A percentile compares a stretch with the other conserved stretches of the same genome.
Conservation (phyloP, 2,797 vertebrate genomes). For the Periparus ater region DNA sequence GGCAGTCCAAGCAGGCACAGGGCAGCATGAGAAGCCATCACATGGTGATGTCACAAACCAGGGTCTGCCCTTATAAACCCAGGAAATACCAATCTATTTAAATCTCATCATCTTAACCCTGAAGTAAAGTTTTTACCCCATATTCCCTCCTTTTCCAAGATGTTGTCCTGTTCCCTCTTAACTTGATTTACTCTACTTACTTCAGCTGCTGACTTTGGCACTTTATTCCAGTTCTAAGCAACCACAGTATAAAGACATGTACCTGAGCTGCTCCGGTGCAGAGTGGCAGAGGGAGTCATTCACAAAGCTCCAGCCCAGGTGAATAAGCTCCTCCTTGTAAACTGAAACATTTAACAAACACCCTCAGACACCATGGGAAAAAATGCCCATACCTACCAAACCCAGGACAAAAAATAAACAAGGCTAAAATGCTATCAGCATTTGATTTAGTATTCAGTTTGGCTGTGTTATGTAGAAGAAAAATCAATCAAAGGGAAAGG, state of each 20-base stretch:
- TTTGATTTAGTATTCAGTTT: slow-evolving; percentile 56
- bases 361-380: background rate
- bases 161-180: slow-evolving; percentile 73
- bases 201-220: slow-evolving; percentile 79
- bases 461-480: slow-evolving; percentile 56
- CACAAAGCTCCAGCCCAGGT: background rate
- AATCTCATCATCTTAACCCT: slow-evolving; percentile 69
- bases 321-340: background rate
- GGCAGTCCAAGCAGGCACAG: background rate
- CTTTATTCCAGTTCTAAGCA: slow-evolving; percentile 42
- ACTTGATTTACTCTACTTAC: slow-evolving; percentile 78
- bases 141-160: slow-evolving; percentile 67
- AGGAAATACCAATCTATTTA: slow-evolving; percentile 72
- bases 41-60: slow-evolving; percentile 39
- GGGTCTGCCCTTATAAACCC: slow-evolving; percentile 41
- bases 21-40: background rate
- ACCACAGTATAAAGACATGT: slow-evolving; percentile 51
- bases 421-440: slow-evolving; percentile 27
- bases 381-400: slow-evolving; percentile 18
- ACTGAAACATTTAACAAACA: background rate
- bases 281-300: background rate
- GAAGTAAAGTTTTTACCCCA: slow-evolving; percentile 37
- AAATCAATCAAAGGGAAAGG: slow-evolving; percentile 34
- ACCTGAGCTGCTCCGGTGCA: background rate
- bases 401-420: background rate